phyloP scores from a whole-genome alignment of 1,140 invertebrate species.

The Calosoma granatense region DNA sequence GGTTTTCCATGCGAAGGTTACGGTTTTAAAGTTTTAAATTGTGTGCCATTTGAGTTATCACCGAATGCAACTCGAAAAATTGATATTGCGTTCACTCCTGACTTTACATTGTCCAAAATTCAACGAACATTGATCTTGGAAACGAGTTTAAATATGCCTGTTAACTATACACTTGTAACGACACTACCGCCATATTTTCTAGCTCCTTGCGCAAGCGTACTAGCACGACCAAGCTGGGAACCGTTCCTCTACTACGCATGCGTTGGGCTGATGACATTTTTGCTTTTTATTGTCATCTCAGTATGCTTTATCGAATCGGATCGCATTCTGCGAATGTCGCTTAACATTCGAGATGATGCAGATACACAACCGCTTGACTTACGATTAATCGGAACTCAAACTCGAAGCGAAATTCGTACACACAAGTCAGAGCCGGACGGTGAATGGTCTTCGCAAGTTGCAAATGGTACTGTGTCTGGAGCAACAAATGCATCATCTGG shows the following conservation, averaged over 20 bases:
- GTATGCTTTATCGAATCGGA: slow-evolving; percentile 68
- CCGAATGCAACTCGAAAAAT: slow-evolving; percentile 79
- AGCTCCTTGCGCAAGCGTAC: slow-evolving; percentile 55
- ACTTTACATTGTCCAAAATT: slow-evolving; percentile 79
- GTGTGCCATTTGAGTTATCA: slow-evolving; percentile 64
- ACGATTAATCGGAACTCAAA: slow-evolving; percentile 35
- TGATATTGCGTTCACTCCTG: slow-evolving; percentile 86
- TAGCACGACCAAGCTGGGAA: slow-evolving; percentile 76
- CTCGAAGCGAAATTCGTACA: slow-evolving; percentile 26
- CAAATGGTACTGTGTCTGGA: background rate
- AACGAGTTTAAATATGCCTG: slow-evolving; percentile 45
- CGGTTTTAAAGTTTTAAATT: slow-evolving; percentile 78
- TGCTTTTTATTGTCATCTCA: slow-evolving; percentile 56
- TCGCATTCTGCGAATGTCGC: slow-evolving; percentile 48
- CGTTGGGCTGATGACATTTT: slow-evolving; percentile 47
- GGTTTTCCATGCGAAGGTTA: slow-evolving; percentile 70
- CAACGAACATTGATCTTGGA: slow-evolving; percentile 49
- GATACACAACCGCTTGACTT: slow-evolving; percentile 48
- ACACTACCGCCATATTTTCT: slow-evolving; percentile 70
- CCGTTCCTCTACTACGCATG: slow-evolving; percentile 57
- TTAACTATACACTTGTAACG: slow-evolving; percentile 68
- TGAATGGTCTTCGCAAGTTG: slow-evolving; percentile 16
- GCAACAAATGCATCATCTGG: background rate
- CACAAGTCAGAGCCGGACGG: slow-evolving; percentile 18
- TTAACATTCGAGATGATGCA: slow-evolving; percentile 37